These are phyloP conservation scores for Herpetotheres cachinnans DNA, from an alignment of 2,113 vertebrate species.

Conservation along the genomic window DNA sequence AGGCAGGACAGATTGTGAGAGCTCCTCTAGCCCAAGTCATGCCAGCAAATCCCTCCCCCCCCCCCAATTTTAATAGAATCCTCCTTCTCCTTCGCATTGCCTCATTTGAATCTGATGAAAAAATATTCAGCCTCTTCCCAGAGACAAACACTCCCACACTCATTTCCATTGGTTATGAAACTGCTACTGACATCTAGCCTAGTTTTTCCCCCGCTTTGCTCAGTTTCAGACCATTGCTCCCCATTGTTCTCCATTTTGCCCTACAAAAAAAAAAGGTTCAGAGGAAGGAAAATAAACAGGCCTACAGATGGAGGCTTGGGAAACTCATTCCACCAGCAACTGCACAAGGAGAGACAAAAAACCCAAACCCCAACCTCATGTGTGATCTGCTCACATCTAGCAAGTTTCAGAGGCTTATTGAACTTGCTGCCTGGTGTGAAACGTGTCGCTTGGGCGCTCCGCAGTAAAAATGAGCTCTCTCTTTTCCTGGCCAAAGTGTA, in stretches of 20 bases:
- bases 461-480: background rate
- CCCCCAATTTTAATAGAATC: background rate
- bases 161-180: slow-evolving; percentile 6
- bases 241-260: background rate
- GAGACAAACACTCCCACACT: background rate
- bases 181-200: background rate
- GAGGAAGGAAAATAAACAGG: background rate
- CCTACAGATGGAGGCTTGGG: background rate
- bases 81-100: background rate
- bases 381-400: background rate
- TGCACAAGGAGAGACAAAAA: background rate
- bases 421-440: background rate
- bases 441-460: background rate
- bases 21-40: background rate
- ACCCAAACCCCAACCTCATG: fast-evolving
- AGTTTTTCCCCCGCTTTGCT: background rate
- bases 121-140: slow-evolving; percentile 11
- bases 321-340: background rate
- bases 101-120: slow-evolving; percentile 1
- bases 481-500: background rate
- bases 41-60: background rate
- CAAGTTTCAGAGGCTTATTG: background rate
- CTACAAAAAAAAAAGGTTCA: background rate
- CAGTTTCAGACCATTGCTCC: slow-evolving; percentile 7
- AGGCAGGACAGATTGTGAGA: background rate